phyloP scores from a whole-genome alignment of 2,113 vertebrate genomes.

The Pollachius pollachius region DNA sequence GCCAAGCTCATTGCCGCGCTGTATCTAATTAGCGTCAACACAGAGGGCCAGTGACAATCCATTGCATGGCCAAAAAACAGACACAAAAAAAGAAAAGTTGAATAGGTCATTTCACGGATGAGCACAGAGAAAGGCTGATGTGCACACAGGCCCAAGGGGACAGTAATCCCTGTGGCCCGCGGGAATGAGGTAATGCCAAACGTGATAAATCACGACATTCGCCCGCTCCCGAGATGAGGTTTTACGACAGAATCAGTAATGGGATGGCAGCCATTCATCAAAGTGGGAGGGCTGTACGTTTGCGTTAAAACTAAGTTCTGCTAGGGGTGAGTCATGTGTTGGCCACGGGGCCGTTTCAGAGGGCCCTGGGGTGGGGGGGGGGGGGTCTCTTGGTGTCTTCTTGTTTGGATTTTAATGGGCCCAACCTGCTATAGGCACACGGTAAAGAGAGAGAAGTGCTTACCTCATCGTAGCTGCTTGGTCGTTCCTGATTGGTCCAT shows the following conservation, averaged over 20 bases:
- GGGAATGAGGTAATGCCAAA: constrained; percentile 65
- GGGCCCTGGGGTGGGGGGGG: constrained; percentile 21
- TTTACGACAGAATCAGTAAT: constrained; percentile 13
- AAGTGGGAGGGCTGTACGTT: constrained; percentile 41
- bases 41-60: constrained; percentile 45
- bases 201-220: constrained; percentile 55
- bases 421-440: background rate
- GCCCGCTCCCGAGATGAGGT: constrained; percentile 26
- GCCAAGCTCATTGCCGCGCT: constrained; percentile 32
- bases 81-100: constrained; percentile 40
- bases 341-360: constrained; percentile 27
- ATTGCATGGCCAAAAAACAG: constrained; percentile 30
- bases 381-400: constrained; percentile 49
- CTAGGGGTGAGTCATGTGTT: constrained; percentile 56
- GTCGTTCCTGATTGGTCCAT: background rate
- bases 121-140: constrained; percentile 19
- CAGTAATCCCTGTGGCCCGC: constrained; percentile 45
- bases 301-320: constrained; percentile 29
- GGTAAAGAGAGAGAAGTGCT: background rate
- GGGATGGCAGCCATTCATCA: constrained; percentile 23
- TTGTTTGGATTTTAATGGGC: constrained; percentile 46
- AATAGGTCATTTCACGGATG: constrained; percentile 67
- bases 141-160: constrained; percentile 39
- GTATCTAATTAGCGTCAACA: constrained; percentile 60
- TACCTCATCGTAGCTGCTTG: background rate